A percentile compares a stretch with the other conserved stretches of the same genome.
Conservation (phyloP, 23 tunicate species). For the Trididemnum clinides region DNA sequence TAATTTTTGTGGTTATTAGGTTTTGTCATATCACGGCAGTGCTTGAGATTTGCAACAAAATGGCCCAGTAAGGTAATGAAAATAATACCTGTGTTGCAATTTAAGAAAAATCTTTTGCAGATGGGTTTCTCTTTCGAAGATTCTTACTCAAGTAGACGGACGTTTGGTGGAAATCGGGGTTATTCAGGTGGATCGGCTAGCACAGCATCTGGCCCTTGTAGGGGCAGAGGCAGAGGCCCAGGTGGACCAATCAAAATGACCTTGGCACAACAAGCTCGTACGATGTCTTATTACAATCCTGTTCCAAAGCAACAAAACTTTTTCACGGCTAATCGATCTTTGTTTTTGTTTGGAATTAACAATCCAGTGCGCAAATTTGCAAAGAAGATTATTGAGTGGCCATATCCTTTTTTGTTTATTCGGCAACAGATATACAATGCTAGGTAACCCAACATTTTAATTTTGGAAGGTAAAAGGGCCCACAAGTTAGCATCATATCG, state of each 20-base stretch:
- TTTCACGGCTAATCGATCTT: constrained; percentile 89
- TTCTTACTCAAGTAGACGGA: not conserved
- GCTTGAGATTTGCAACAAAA: no score
- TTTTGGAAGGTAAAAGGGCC: no score
- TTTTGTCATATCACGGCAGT: no score
- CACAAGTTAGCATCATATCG: no score
- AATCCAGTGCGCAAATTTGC: constrained; percentile 89
- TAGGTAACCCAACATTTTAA: no score
- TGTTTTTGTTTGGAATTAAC: constrained; percentile 87
- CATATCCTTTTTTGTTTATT: constrained; percentile 80
- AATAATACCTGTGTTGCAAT: no score
- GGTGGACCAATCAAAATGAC: constrained; percentile 47
- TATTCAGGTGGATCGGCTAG: constrained; percentile 2
- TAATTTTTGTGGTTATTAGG: no score
- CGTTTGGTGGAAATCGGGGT: constrained; percentile 2
- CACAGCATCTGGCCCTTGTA: not conserved
- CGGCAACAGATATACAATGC: no score
- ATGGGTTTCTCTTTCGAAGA: not conserved
- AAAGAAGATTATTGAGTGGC: constrained; percentile 95
- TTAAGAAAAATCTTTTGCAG: no score
- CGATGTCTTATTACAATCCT: constrained; percentile 99
- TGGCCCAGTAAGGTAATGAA: no score
- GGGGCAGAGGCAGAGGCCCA: not conserved
- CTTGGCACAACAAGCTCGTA: constrained; percentile 98
- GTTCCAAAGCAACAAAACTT: constrained; percentile 85